Evolutionary conservation across 2,888 invertebrate genomes (phyloP), one percentile per base, ranked within the genome.

Genomic region (Acleris literana): DNA sequence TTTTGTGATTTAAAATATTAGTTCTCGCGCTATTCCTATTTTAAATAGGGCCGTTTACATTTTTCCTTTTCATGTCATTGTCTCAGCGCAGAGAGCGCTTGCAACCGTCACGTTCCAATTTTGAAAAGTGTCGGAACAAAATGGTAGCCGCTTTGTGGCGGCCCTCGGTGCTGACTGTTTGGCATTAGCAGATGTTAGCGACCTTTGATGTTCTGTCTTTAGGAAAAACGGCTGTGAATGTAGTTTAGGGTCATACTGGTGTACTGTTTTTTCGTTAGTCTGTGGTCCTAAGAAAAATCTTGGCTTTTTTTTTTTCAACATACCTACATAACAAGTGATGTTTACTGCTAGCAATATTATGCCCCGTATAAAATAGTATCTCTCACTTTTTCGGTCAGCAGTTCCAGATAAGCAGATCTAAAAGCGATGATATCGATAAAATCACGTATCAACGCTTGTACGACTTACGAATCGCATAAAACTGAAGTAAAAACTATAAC

Each of bases 51-150:
- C 86, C 90, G 90, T 91, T 91, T 92, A 92, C 86, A 90, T 92
- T 92, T 92, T 92, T 92, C 91, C 90, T 92, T 92, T 92, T 92
- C 90, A 90, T 90, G 87, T 92, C 89, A 92, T 92, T 92, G 92
- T 92, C 92, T 92, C 88, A 91, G 88, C 82, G 77, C 83, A 82
- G 85, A 82, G 88, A 90, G 87, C 90, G 90, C 87, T 92, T 91
- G 90, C 91, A 91, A 92, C 91, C 92, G 91, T 92, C 92, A 92
- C 92, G 91, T 92, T 91, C 91, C 89, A 92, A 92, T 92, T 92
- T 92, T 90, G 87, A 92, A 92, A 92, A 92, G 92, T 92, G 92
- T 92, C 86, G 89, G 92, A 89, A 90, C 90, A 91, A 92, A 92
- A 92, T 92, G 92, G 91, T 89, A 82, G 90, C 82, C 84, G 86